phyloP scores from a whole-genome alignment of 2,113 vertebrate genomes.

The Alethe castanea region DNA sequence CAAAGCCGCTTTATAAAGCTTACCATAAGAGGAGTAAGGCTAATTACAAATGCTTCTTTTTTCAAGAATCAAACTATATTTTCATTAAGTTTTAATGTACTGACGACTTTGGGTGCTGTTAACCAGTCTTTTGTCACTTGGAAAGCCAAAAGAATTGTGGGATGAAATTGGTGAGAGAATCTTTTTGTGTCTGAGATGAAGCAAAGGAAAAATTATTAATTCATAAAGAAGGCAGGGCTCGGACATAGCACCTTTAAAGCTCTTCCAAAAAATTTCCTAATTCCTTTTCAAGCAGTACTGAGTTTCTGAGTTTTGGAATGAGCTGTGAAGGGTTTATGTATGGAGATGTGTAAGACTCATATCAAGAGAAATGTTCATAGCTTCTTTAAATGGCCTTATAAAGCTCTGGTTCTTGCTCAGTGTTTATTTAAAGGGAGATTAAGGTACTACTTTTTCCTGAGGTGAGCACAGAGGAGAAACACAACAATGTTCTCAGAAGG shows the following conservation, averaged over 20 bases:
- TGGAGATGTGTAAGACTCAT: background rate
- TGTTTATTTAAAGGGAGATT: background rate
- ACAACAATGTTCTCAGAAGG: background rate
- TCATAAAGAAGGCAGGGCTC: background rate
- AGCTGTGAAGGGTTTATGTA: background rate
- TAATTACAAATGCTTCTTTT: background rate
- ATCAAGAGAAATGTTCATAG: background rate
- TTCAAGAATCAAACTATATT: background rate
- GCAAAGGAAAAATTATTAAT: background rate
- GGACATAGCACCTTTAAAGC: background rate
- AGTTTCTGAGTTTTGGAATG: background rate
- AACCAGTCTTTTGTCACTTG: background rate
- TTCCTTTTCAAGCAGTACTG: background rate
- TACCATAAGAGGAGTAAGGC: fast-evolving
- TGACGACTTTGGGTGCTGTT: background rate
- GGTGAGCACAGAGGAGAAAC: background rate
- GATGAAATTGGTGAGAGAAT: background rate
- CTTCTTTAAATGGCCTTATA: background rate
- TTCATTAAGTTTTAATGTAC: background rate
- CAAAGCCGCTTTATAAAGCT: background rate
- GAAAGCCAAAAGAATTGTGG: background rate
- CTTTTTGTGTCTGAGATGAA: background rate
- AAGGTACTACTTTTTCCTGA: background rate
- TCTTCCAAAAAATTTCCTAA: background rate
- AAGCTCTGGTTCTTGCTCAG: background rate